Conservation (phyloP, 2,113 vertebrate species). For the Narcine bancroftii region DNA sequence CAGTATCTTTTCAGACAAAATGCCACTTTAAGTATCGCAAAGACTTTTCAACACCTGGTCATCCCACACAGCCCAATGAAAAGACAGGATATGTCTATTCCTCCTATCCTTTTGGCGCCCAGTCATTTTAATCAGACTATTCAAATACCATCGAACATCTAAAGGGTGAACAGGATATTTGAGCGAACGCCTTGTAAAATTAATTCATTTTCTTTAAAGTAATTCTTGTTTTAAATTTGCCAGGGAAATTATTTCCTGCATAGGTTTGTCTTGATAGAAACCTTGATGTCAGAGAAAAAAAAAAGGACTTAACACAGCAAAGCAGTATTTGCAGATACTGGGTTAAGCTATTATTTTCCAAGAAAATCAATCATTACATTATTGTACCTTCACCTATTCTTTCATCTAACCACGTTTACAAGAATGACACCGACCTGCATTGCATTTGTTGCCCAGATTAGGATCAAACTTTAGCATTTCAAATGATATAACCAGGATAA, state of each 20-base stretch:
- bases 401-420: not conserved
- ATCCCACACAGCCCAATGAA: conserved; percentile 30
- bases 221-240: not conserved
- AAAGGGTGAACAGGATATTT: not conserved
- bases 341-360: not conserved
- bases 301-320: not conserved
- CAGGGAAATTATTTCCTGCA: not conserved
- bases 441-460: conserved; percentile 12
- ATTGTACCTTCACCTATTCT: too few relatives aligned
- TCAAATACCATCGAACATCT: not conserved
- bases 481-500: conserved; percentile 12
- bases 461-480: not conserved
- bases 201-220: not conserved
- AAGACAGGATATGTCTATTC: conserved; percentile 26
- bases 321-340: not conserved
- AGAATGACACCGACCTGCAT: not conserved
- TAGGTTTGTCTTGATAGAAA: not conserved
- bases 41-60: conserved; percentile 27
- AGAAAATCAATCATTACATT: not conserved
- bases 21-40: not conserved
- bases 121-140: conserved; percentile 2
- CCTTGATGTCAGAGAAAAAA: not conserved
- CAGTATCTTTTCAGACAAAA: not conserved
- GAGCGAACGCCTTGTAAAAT: not conserved
- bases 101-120: conserved; percentile 13